Percentiles rank a stretch among this genome's conserved stretches.
Evolutionary conservation across 2,888 invertebrate genomes (phyloP).

Genomic region (Ennomos quercinarius): DNA sequence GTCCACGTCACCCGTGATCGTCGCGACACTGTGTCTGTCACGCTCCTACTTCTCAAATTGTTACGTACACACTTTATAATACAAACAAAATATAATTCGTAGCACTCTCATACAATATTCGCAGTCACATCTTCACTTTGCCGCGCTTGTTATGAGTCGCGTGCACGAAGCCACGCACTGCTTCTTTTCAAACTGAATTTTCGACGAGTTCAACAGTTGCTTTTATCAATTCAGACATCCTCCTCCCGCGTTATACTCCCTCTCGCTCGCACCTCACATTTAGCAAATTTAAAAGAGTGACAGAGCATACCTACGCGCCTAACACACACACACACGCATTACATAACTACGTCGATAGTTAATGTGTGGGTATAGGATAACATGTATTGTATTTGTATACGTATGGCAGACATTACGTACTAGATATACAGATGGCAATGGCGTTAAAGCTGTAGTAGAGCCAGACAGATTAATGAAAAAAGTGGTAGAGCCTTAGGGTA

Average conservation of each 20-base stretch:
- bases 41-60: conserved; percentile 47
- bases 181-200: conserved; percentile 78
- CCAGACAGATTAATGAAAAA: too few relatives aligned
- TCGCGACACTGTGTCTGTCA: conserved; percentile 56
- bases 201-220: conserved; percentile 78
- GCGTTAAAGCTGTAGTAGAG: conserved; percentile 28
- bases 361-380: conserved; percentile 48
- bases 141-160: conserved; percentile 57
- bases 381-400: conserved; percentile 26
- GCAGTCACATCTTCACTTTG: conserved; percentile 78
- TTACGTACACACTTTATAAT: conserved; percentile 56
- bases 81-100: conserved; percentile 58
- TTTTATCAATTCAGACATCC: conserved; percentile 80
- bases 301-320: conserved; percentile 51
- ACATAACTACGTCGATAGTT: conserved; percentile 56
- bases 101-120: conserved; percentile 71
- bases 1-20: conserved; percentile 75
- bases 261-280: conserved; percentile 66
- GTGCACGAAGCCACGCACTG: conserved; percentile 62
- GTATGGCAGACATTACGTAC: conserved; percentile 54
- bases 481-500: conserved; percentile 19
- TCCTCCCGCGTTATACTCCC: conserved; percentile 62
- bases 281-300: conserved; percentile 58
- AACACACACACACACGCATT: conserved; percentile 52
- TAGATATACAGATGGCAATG: conserved; percentile 34